Base-by-base conservation (phyloP, 2,797 vertebrate species). In the Catamblyrhynchus diadema region DNA sequence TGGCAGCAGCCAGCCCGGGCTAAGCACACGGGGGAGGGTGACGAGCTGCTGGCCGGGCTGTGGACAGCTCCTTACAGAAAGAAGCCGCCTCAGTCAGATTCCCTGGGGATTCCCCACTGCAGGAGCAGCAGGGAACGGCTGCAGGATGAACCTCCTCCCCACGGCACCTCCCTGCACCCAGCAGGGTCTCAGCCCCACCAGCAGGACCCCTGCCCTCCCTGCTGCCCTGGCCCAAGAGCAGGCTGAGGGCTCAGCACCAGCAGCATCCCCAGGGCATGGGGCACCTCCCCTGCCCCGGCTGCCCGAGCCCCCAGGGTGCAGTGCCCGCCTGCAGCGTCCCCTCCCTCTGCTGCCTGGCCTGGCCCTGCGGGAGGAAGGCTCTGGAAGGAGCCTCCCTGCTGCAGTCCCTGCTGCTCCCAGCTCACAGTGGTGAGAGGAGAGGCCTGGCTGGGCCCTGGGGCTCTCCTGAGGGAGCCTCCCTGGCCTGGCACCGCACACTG, bases 1-100 rank as follows among this genome's bases (percentile, higher is more conserved):
- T 33, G 87, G 45, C 3, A 67, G 44, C 53, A 50, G 57, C 48
- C 35, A 78, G 75, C 39, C 72, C 30, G 72, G 64, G 32, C 10
- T 30, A 50, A 75, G 48, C 48, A 18, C 71, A 47, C 15, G 0
- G 1, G 6, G 24, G 21, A 45, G 30, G 0, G 0, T 24, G n/a
- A 39, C 0, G 0, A 35, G n/a, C 57, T 70, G 51, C 74, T 10
- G 6, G 35, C 51, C 57, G 20, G 48, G 45, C 64, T 56, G 6
- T 0, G 2, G 12, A 45, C 14, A 57, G 32, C 22, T 79, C 50
- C 53, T 15, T 25, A 8, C 24, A 28, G 50, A 64, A 69, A 64
- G 45, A 6, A 20, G 53, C 59, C 69, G 12, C 28, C 35, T 35
- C 45, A 42, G 21, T 35, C 45, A 42, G 21, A 6, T 28, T 18